Evolutionary conservation across 37 sponge, comb jelly and placozoan genomes (phyloP).

Genomic region (Aphrocallistes beatrix): DNA sequence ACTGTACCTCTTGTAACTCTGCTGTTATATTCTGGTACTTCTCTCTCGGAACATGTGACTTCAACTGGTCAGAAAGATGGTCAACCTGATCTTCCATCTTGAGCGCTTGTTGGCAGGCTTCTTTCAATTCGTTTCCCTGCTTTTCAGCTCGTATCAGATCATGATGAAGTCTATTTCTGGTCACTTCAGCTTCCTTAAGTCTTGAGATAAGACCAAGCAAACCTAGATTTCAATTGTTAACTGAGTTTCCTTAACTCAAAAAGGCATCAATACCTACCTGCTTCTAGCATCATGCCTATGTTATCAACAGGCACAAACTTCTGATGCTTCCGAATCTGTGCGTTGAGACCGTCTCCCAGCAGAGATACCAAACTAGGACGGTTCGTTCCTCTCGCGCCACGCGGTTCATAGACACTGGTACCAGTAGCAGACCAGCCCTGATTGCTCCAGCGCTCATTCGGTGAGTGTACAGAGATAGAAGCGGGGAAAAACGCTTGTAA

Average conservation of each 20-base stretch:
- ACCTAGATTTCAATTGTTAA: neutral
- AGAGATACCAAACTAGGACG: neutral
- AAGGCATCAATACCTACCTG: neutral
- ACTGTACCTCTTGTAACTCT: neutral
- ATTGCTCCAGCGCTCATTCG: neutral
- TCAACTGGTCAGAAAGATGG: neutral
- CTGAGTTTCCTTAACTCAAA: too few species aligned
- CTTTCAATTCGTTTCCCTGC: neutral
- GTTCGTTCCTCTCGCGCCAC: neutral
- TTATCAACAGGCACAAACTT: neutral
- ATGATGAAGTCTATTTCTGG: neutral
- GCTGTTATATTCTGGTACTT: neutral
- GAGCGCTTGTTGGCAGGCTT: neutral
- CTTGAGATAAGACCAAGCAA: neutral
- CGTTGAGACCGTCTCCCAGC: neutral
- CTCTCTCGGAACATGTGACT: neutral
- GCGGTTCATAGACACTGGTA: too few species aligned
- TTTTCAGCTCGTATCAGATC: neutral
- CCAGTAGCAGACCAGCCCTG: neutral
- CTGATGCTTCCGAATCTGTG: neutral
- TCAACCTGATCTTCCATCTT: neutral
- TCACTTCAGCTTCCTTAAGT: neutral
- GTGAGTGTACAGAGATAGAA: neutral
- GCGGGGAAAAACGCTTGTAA: neutral
- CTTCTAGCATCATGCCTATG: slow-evolving; percentile 20